Evolutionary conservation across 2,113 vertebrate genomes (phyloP).

Genomic region (Aptenodytes forsteri): DNA sequence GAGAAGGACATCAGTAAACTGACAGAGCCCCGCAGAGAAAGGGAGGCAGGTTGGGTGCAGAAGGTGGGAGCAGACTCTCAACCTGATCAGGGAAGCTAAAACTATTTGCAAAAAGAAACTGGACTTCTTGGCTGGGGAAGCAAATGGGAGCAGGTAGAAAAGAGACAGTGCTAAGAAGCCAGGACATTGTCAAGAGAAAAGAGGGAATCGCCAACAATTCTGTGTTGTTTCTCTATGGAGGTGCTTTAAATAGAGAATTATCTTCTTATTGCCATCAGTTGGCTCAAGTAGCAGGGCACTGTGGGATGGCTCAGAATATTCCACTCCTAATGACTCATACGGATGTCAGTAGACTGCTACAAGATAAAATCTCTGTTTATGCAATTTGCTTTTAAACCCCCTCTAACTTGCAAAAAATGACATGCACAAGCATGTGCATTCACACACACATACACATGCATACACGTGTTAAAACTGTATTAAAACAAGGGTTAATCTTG

Average conservation of each 20-base stretch:
- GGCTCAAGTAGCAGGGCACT: not conserved
- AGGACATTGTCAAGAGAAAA: not conserved
- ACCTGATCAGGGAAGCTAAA: not conserved
- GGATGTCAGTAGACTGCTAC: not conserved
- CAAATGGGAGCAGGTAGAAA: not conserved
- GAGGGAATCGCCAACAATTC: not conserved
- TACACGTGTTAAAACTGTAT: not conserved
- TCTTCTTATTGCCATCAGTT: not conserved
- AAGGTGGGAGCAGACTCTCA: not conserved
- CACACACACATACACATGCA: not conserved
- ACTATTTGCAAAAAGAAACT: not conserved
- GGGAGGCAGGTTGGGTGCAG: not conserved
- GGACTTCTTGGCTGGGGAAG: not conserved
- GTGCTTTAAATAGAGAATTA: not conserved
- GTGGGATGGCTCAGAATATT: not conserved
- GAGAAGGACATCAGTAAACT: not conserved
- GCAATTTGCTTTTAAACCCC: not conserved
- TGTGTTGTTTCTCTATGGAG: not conserved
- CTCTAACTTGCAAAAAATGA: not conserved
- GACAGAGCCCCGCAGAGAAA: not conserved
- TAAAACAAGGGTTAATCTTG: slow-evolving; percentile 6
- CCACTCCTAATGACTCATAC: not conserved
- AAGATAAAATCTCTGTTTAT: not conserved
- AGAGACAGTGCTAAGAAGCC: not conserved
- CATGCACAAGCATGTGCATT: not conserved